Percentiles rank a stretch among this genome's conserved stretches.
These are phyloP conservation scores for Drosophila nannoptera DNA, from an alignment of 1,140 invertebrate species.

Conservation along the genomic window DNA sequence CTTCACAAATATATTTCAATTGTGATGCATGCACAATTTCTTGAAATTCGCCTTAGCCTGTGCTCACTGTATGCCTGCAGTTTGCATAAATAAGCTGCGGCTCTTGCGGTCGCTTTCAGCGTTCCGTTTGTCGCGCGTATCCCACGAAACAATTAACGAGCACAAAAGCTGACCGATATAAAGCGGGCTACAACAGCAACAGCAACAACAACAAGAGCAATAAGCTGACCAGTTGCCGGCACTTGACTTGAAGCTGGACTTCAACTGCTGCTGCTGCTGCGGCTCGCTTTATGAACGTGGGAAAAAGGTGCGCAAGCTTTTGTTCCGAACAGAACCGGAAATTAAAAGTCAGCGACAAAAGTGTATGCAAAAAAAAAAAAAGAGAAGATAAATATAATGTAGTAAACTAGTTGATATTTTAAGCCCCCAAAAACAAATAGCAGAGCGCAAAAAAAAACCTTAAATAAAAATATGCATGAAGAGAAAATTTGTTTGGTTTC, in stretches of 20 bases:
- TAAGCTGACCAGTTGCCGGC: slow-evolving; percentile 35
- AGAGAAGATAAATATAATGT: too few relatives aligned
- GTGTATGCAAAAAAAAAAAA: slow-evolving; percentile 42
- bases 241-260: slow-evolving; percentile 37
- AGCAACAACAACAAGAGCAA: slow-evolving; percentile 18
- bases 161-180: slow-evolving; percentile 57
- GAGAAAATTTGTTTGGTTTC: slow-evolving; percentile 65
- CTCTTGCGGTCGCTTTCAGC: slow-evolving; percentile 7
- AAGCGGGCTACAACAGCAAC: slow-evolving; percentile 18
- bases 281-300: slow-evolving; percentile 63
- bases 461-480: slow-evolving; percentile 33
- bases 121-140: slow-evolving; percentile 49
- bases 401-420: not conserved
- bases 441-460: slow-evolving; percentile 27
- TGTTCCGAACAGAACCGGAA: slow-evolving; percentile 45
- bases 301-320: slow-evolving; percentile 57
- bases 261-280: slow-evolving; percentile 17
- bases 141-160: slow-evolving; percentile 66
- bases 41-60: not conserved
- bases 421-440: slow-evolving; percentile 34
- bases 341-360: slow-evolving; percentile 49
- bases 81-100: slow-evolving; percentile 28
- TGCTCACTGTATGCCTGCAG: slow-evolving; percentile 18
- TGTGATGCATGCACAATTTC: not conserved
- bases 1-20: not conserved